These are phyloP conservation scores for Atlantisia rogersi DNA, from an alignment of 2,113 vertebrate genomes.

Conservation along the genomic window DNA sequence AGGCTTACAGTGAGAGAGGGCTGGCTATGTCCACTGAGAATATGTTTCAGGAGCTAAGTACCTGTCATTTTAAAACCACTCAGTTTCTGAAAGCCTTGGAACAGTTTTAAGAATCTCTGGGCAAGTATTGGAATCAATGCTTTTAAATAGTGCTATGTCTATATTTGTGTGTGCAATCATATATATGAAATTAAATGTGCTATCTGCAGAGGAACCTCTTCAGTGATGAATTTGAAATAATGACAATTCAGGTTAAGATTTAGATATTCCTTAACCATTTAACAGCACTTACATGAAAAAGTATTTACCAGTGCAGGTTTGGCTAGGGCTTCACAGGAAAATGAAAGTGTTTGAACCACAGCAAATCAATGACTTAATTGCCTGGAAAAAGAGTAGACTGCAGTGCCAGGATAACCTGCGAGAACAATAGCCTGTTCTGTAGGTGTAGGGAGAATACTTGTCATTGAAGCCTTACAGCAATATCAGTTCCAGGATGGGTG, in stretches of 20 bases:
- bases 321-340: background rate
- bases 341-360: background rate
- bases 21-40: background rate
- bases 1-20: background rate
- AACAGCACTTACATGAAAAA: constrained; percentile 18
- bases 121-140: background rate
- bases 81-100: background rate
- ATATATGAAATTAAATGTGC: background rate
- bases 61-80: background rate
- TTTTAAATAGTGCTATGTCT: background rate
- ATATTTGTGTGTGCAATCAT: background rate
- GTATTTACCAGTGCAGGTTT: background rate
- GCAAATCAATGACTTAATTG: constrained; percentile 48
- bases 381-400: constrained; percentile 33
- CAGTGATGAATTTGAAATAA: background rate
- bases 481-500: background rate
- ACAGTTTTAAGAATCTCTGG: background rate
- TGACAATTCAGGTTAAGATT: background rate
- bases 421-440: background rate
- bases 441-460: background rate
- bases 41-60: background rate
- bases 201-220: background rate
- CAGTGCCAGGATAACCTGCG: background rate
- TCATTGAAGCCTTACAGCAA: background rate
- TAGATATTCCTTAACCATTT: constrained; percentile 1